Evolutionary conservation across 64 coral and sea anemone genomes (phyloP).

Genomic region (Trachythela sp.): DNA sequence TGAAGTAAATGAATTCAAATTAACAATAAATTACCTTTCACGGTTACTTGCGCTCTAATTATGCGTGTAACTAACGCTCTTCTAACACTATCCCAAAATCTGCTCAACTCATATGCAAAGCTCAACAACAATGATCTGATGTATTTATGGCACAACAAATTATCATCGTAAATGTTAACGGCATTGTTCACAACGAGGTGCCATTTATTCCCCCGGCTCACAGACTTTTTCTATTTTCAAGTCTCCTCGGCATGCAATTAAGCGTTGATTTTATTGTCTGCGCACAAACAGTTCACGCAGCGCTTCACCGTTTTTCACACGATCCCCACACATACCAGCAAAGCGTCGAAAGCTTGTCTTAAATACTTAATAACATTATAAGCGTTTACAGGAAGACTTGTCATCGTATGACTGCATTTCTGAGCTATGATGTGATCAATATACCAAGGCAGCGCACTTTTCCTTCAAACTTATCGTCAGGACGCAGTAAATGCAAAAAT

Average conservation of each 20-base stretch:
- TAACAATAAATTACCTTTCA: neutral
- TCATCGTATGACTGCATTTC: neutral
- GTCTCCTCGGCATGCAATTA: neutral
- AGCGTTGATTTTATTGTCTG: constrained; percentile 27
- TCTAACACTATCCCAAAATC: neutral
- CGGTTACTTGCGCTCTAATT: neutral
- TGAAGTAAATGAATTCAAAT: neutral
- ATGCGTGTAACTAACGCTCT: neutral
- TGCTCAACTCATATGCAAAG: neutral
- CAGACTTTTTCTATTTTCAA: neutral
- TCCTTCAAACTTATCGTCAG: neutral
- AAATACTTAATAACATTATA: constrained; percentile 29
- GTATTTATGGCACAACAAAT: neutral
- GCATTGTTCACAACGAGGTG: constrained; percentile 3
- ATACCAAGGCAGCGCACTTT: neutral
- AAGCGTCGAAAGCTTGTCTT: neutral
- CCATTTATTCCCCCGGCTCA: neutral
- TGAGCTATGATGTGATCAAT: neutral
- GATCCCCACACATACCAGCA: neutral
- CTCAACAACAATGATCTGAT: neutral
- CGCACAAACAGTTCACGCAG: constrained; percentile 20
- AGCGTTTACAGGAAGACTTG: constrained; percentile 25
- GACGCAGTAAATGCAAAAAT: neutral
- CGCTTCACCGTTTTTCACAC: constrained; percentile 3
- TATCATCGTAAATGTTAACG: neutral